Base-by-base conservation (phyloP, 2,888 invertebrate genomes). In the Cacoxenus indagator region DNA sequence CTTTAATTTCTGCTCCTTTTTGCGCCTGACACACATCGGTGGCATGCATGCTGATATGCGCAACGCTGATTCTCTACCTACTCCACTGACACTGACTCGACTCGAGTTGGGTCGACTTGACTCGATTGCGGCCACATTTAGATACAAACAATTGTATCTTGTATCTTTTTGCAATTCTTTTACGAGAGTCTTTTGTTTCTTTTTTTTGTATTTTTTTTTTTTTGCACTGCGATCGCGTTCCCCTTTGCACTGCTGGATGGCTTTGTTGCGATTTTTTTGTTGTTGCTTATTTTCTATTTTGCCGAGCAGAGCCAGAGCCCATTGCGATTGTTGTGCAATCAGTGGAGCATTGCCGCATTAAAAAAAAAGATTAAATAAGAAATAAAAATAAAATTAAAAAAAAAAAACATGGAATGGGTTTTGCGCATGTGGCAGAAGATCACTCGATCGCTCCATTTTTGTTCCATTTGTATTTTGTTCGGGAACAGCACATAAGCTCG, bases 1-100 rank as follows among this genome's bases (percentile, higher is more conserved):
- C 86, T 87, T 86, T 78, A 82, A 81, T 84, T 86, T 81, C 77
- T 78, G 76, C 84, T 85, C 84, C 85, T 84, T 83, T 65, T 59
- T 67, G 26, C 45, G 61, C 70, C 77, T 83, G 81, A 81, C 81
- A 81, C 82, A 81, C 80, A 80, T 81, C 67, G 64, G 72, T 69
- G 71, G 75, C 77, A 22, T 77, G 77, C 82, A 43, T 37, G 54
- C 37, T 29, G 61, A 31, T 9, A 37, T 19, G 29, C 51, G 51
- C 51, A 51, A 22, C 51, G 5, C 22, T 5, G 11, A 3, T n/a
- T 5, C 45, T 43, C 31, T 59, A 31, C 61, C 24, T 65, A 29
- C 61, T 26, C 81, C 75, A 82, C 82, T 82, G 78, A 82, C 82
- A 79, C 82, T 73, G 77, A 82, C 73, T 65, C 46, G 14, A 51